These are phyloP conservation scores for Shinisaurus crocodilurus DNA, from an alignment of 2,113 vertebrate species.

Conservation along the genomic window DNA sequence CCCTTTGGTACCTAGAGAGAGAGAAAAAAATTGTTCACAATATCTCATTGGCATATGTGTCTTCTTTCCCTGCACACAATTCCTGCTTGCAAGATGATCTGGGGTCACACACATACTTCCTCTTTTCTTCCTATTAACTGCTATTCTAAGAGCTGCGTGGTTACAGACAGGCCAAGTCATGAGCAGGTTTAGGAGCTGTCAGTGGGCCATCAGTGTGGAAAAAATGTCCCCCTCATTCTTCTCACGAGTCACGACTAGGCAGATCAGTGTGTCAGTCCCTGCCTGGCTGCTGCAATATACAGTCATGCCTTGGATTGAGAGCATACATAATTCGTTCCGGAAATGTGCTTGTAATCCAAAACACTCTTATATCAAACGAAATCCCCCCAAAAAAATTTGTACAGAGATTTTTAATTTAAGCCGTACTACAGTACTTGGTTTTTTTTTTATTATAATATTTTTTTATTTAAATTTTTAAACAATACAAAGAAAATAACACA, in stretches of 20 bases:
- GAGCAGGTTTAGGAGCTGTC: constrained; percentile 15
- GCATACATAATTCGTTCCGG: too few relatives aligned
- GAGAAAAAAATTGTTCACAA: not conserved
- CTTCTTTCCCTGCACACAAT: not conserved
- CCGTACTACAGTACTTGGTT: too few relatives aligned
- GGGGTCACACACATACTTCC: not conserved
- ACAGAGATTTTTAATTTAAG: too few relatives aligned
- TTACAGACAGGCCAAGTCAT: not conserved
- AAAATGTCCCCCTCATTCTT: constrained; percentile 28
- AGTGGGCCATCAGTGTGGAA: constrained; percentile 5
- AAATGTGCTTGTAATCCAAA: too few relatives aligned
- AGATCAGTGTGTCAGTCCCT: not conserved
- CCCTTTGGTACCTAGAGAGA: not conserved
- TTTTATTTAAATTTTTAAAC: too few relatives aligned
- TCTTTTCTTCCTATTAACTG: constrained; percentile 14
- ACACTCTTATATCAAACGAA: too few relatives aligned
- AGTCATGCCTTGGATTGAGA: too few relatives aligned
- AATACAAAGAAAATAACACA: too few relatives aligned
- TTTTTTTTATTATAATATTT: too few relatives aligned
- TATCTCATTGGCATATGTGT: not conserved
- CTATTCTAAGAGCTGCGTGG: not conserved
- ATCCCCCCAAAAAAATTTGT: too few relatives aligned
- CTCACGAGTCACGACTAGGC: not conserved
- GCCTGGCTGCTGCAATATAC: not conserved
- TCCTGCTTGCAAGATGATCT: constrained; percentile 10